Base-by-base conservation (phyloP, 2,113 vertebrate genomes). In the Oceanites oceanicus region DNA sequence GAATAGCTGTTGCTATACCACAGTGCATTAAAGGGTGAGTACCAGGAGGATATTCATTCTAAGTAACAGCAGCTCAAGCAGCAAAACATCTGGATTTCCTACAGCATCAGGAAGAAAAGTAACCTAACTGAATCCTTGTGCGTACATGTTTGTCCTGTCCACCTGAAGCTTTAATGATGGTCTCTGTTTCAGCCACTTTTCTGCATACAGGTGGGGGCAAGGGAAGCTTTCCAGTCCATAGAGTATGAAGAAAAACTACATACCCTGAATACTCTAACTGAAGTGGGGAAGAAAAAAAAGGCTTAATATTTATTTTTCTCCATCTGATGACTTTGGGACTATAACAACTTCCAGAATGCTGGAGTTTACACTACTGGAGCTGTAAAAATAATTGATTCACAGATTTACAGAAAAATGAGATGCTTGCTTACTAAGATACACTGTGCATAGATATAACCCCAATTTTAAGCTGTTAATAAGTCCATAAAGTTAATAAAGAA, bases 401-500 rank as follows among this genome's bases (percentile, higher is more conserved):
- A 62, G 32, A 78, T 50, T 19, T 40, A 45, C 19, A 61, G 32
- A 77, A 88, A 86, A 88, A 82, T 27, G 11, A 83, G 53, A 52
- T 22, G 40, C 5, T 30, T 81, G 16, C 66, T 72, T 71, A 79
- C 13, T 10, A 62, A 86, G 49, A 56, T 53, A 79, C 16, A n/a
- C 20, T n/a, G 6, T 62, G 15, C 13, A 58, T 9, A 77, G 25
- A 50, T 13, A 86, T 9, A 80, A 34, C 5, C 49, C 70, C 20
- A 55, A 56, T 80, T 76, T 47, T 36, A 70, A 80, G 22, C 14
- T 71, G 8, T 62, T 94, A 91, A 4, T 25, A 79, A 65, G 13
- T n/a, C 56, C 38, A 55, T 59, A 7, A 81, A 93, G 83, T 94
- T 95, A 88, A 94, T 90, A 53, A 86, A 94, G 34, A 88, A 86